Percentiles rank a stretch among this genome's conserved stretches.
Evolutionary conservation across 2,888 invertebrate genomes (phyloP).

Genomic region (Ennomos quercinarius): DNA sequence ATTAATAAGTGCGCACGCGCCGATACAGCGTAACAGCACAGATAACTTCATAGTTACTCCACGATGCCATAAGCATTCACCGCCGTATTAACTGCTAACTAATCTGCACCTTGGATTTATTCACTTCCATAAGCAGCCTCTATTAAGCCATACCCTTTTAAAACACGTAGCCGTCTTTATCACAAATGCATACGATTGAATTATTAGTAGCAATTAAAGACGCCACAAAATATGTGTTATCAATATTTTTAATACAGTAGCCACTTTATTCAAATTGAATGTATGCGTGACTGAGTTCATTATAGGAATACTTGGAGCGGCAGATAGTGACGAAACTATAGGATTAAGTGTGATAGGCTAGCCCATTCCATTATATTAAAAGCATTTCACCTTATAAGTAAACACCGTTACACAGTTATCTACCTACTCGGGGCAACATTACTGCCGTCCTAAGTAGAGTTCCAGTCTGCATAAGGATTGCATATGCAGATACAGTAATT

Average conservation of each 20-base stretch:
- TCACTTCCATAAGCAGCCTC: conserved; percentile 59
- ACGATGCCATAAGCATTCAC: conserved; percentile 24
- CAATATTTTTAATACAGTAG: conserved; percentile 84
- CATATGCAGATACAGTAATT: background rate
- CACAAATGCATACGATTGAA: conserved; percentile 74
- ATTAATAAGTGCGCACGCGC: conserved; percentile 67
- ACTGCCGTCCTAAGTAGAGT: background rate
- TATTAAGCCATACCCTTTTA: conserved; percentile 74
- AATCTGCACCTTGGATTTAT: conserved; percentile 60
- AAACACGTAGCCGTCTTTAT: conserved; percentile 66
- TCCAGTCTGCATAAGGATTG: background rate
- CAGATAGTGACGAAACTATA: conserved; percentile 61
- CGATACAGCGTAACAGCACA: conserved; percentile 37
- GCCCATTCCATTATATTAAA: conserved; percentile 40
- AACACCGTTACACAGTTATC: conserved; percentile 12
- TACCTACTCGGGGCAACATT: conserved; percentile 8
- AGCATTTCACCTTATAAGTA: conserved; percentile 33
- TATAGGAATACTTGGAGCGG: conserved; percentile 67
- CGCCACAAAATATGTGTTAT: conserved; percentile 78
- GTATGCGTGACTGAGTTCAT: conserved; percentile 79
- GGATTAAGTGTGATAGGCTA: conserved; percentile 34
- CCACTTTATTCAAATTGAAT: conserved; percentile 80
- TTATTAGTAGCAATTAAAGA: conserved; percentile 80
- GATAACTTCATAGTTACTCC: conserved; percentile 7
- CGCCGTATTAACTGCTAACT: conserved; percentile 44